Evolutionary conservation across 2,888 invertebrate genomes (phyloP), one percentile per base, ranked within the genome.

Genomic region (Prenolepis imparis): DNA sequence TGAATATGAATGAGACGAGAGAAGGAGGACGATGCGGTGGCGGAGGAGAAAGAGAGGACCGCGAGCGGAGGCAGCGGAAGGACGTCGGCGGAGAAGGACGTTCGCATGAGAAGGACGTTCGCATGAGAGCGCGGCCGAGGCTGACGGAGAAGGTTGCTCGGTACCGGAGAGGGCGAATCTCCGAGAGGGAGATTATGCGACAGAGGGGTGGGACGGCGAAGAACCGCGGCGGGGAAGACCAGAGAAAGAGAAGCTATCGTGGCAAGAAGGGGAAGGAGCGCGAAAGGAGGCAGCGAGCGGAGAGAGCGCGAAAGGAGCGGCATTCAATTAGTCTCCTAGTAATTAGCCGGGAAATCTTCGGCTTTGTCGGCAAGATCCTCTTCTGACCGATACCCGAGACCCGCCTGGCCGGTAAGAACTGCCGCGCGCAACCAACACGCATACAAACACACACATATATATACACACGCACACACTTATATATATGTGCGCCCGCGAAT

Each of bases 281-380:
- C 66, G 81, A 68, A 77, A 77, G 74, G 85, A 89, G 57, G 70
- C 66, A 67, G 67, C 32, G 75, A 52, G 64, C 39, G 41, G 36
- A 78, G 84, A 86, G 89, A 89, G 90, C 85, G 85, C 86, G 89
- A 89, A 88, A 89, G 88, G 91, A 91, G 90, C 92, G 91, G 94
- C 94, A 94, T 94, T 94, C 94, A 94, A 94, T 94, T 94, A 94
- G 94, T 94, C 94, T 93, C 93, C 92, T 93, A 93, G 94, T 94
- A 94, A 94, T 94, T 94, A 94, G 94, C 94, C 93, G 94, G 94
- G 94, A 94, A 94, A 94, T 94, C 94, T 94, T 93, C 89, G 90
- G 90, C 90, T 90, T 90, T 91, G 91, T 91, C 91, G 91, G 92
- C 91, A 84, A 91, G 91, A 92, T 93, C 90, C 91, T 91, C 92